Evolutionary conservation across 30 jellyfish, hydroid and myxozoan genomes (phyloP), one percentile per base, ranked within the genome.

Genomic region (Hydractinia symbiolongicarpus): DNA sequence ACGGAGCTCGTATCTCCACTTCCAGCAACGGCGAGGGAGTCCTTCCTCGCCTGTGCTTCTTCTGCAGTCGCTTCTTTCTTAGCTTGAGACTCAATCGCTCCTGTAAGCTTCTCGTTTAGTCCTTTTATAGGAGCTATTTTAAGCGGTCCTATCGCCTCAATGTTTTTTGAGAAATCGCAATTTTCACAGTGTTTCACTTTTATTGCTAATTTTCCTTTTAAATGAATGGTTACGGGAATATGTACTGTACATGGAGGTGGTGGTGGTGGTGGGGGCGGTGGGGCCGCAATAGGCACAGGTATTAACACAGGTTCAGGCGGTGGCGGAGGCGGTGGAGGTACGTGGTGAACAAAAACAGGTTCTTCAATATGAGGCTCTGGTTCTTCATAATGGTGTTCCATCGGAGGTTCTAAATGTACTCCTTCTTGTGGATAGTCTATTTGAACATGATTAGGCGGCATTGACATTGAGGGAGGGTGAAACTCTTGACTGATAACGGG

Each of bases 161-260:
- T 93, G 11, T 93, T 93, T 55, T 93, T 93, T 11, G 83, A 62
- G 67, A 85, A 85, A 76, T 93, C 98, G 54, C 96, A 88, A 54
- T 87, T 87, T 15, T 90, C 91, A 57, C 96, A 88, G 82, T 88
- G 96, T 73, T 93, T 93, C 90, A 93, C 60, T 61, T 88, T 93
- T 74, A 93, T 88, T 20, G 98, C 98, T 61, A 93, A 64, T 79
- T 93, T 93, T 19, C 98, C 98, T 71, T 93, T 93, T 57, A 93
- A 82, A 66, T 93, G 96, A n/a, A 93, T 88, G 6, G 98, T 93
- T 8, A 93, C 96, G 11, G 98, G 98, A 15, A 93, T 93, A 15
- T 93, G 96, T 6, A 93, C 98, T 15, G 96, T 86, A 77, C 98
- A 93, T 4, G 98, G 98, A 5, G 98, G 98, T 1, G 98, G 98